Evolutionary conservation across 2,797 vertebrate species (phyloP).

Genomic region (Enteromius fasciolatus): DNA sequence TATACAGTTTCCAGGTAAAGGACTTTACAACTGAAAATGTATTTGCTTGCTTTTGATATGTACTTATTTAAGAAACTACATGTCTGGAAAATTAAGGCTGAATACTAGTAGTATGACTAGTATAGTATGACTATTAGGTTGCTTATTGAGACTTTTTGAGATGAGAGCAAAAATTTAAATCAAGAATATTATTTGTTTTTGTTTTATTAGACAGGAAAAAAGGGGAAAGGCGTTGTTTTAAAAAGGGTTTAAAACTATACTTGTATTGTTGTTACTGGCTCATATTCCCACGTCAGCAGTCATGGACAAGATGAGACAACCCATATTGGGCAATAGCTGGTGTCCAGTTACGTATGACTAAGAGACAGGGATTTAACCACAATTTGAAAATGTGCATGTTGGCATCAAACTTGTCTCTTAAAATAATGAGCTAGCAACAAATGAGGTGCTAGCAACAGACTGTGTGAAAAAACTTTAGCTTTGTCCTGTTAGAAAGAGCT

Average conservation of each 20-base stretch:
- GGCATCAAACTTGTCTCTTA: not conserved
- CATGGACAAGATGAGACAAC: constrained; percentile 16
- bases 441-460: not conserved
- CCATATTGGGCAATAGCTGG: constrained; percentile 11
- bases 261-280: not conserved
- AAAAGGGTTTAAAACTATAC: not conserved
- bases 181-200: not conserved
- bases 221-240: not conserved
- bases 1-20: not conserved
- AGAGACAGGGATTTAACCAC: constrained; percentile 14
- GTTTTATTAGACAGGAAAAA: not conserved
- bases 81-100: too few relatives aligned
- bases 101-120: too few relatives aligned
- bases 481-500: not conserved
- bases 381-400: not conserved
- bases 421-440: not conserved
- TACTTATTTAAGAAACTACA: too few relatives aligned
- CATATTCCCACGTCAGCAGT: not conserved
- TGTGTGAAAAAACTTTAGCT: not conserved
- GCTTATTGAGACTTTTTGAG: not conserved
- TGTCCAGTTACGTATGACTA: constrained; percentile 7
- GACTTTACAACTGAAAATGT: not conserved
- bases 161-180: too few relatives aligned
- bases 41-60: not conserved
- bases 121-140: not conserved